These are phyloP conservation scores for Plebejus melissa DNA, from an alignment of 2,888 invertebrate species.

Conservation along the genomic window DNA sequence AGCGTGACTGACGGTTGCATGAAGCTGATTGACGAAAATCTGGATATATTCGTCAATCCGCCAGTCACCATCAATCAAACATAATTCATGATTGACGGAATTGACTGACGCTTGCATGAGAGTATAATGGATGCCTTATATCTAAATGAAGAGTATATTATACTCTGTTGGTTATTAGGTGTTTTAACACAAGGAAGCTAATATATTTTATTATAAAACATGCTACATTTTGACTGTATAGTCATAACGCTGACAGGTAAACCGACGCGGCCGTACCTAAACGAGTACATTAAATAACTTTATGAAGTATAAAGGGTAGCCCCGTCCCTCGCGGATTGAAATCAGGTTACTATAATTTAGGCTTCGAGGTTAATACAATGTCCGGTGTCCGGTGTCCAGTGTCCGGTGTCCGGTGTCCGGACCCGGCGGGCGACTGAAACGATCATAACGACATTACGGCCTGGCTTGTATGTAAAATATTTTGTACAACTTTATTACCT, in stretches of 20 bases:
- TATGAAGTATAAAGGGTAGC: slow-evolving; percentile 16
- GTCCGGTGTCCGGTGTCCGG: not conserved
- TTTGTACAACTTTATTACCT: slow-evolving; percentile 1
- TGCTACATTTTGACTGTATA: too few relatives aligned
- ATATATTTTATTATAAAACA: too few relatives aligned
- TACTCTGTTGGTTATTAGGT: too few relatives aligned
- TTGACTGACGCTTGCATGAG: too few relatives aligned
- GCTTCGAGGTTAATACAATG: slow-evolving; percentile 19
- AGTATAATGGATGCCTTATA: too few relatives aligned
- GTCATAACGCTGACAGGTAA: not conserved
- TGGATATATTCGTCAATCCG: too few relatives aligned
- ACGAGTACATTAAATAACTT: slow-evolving; percentile 7
- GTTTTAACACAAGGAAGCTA: too few relatives aligned
- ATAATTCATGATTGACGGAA: too few relatives aligned
- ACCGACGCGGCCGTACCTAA: not conserved
- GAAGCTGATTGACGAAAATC: too few relatives aligned
- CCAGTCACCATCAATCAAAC: too few relatives aligned
- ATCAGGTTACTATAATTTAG: slow-evolving; percentile 22
- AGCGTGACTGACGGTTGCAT: too few relatives aligned
- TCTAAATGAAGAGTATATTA: too few relatives aligned
- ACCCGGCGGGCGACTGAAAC: not conserved
- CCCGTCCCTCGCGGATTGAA: slow-evolving; percentile 11
- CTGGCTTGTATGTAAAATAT: not conserved
- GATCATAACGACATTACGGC: slow-evolving; percentile 15
- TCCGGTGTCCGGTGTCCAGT: not conserved